Evolutionary conservation across 2,797 vertebrate species (phyloP), one percentile per base, ranked within the genome.

Genomic region (Pangasius mekongensis): DNA sequence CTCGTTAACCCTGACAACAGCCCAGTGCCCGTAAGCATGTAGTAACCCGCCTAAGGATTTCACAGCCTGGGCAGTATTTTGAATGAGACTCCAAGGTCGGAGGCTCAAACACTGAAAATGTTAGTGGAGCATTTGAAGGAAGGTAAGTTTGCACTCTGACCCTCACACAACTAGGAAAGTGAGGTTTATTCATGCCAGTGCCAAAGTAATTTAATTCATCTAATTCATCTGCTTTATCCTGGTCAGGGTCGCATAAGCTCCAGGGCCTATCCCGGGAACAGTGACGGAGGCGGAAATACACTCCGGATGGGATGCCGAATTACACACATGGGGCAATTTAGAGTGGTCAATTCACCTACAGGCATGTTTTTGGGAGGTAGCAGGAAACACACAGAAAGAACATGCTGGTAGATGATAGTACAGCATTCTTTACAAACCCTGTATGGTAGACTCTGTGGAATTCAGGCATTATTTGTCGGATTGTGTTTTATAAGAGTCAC

Each of bases 1-100:
- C 73, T 91, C 90, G 89, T 88, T 93, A 94, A 95, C 94, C 95
- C 88, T 90, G 87, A 91, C 92, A 91, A 92, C 91, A 52, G 85
- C 87, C 90, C n/a, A 36, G 84, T 88, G 86, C 85, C 87, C 58
- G 58, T 36, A 77, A 87, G 88, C 89, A 90, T 94, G 93, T 94
- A 89, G 88, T 58, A 90, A 43, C 83, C 86, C 56, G 87, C 89
- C 91, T 73, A 64, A 88, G 90, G 90, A 87, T 84, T 89, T 90
- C 85, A 89, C 67, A 89, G 66, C 49, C 81, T 86, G 86, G 84
- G 82, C 78, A 85, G 43, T 83, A 49, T 71, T 39, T 56, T 82
- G 77, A 89, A 88, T 86, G 88, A 90, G 87, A 52, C 73, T 56
- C 43, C 8, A 54, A 77, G 89, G 91, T 84, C 77, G 13, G 74